Evolutionary conservation across 2,797 vertebrate species (phyloP).

Genomic region (Crypturellus tataupa): DNA sequence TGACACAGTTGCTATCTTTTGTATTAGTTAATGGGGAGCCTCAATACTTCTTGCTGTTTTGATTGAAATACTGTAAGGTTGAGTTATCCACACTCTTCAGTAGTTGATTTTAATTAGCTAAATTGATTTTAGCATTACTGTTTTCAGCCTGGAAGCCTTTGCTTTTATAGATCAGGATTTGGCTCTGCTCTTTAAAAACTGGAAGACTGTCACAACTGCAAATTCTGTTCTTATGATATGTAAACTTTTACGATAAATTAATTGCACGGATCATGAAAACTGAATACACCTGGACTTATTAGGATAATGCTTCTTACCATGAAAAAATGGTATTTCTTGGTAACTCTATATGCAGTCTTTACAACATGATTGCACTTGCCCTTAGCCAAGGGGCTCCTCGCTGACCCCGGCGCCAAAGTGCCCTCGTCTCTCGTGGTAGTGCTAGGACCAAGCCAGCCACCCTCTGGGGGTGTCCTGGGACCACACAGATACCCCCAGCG

Average conservation of each 20-base stretch:
- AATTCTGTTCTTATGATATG: neutral
- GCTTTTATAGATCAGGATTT: neutral
- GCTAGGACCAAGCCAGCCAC: neutral
- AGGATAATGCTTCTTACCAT: neutral
- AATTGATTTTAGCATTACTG: neutral
- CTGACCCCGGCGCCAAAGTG: neutral
- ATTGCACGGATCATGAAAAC: neutral
- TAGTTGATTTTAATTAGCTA: neutral
- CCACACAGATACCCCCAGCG: neutral
- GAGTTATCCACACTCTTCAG: neutral
- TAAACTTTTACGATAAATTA: fast-evolving
- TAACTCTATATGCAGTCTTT: conserved; percentile 28
- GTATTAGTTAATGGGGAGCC: neutral
- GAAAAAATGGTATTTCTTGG: conserved; percentile 12
- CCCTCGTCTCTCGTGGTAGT: neutral
- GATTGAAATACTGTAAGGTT: neutral
- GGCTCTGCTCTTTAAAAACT: neutral
- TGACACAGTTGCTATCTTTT: neutral
- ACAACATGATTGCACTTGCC: neutral
- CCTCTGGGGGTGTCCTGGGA: neutral
- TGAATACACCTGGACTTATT: neutral
- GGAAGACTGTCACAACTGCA: neutral
- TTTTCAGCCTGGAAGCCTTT: neutral
- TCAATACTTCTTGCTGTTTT: neutral
- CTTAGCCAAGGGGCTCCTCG: neutral